Evolutionary conservation across 37 sponge, comb jelly and placozoan species (phyloP).

Genomic region (Cliona cf. orientalis): DNA sequence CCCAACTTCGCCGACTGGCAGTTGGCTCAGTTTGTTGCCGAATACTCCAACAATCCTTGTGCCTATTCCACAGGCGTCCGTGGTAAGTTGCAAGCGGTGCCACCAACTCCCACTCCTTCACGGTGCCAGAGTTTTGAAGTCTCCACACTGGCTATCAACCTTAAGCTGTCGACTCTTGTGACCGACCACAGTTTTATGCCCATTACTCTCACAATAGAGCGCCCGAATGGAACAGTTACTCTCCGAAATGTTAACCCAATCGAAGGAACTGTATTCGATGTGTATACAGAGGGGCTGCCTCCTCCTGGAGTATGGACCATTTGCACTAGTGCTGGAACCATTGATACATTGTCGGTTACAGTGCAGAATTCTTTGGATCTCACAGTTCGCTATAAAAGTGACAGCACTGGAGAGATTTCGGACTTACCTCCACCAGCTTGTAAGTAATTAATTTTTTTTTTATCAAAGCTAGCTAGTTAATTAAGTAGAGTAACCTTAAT

Average conservation of each 20-base stretch:
- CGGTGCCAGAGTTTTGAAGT: slow-evolving; percentile 1
- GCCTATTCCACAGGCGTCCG: neutral
- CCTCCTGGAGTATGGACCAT: slow-evolving; percentile 1
- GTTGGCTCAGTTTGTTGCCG: neutral
- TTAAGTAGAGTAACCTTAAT: no score
- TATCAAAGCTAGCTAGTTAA: no score
- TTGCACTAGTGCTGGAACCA: neutral
- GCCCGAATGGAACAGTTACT: neutral
- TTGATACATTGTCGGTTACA: neutral
- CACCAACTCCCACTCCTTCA: neutral
- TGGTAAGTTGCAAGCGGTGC: neutral
- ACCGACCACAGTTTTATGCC: neutral
- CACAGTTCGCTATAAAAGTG: neutral
- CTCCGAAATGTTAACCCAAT: neutral
- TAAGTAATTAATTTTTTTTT: slow-evolving; percentile 16
- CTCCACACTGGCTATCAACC: neutral
- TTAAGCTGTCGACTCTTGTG: no score
- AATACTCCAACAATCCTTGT: neutral
- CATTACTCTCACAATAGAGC: neutral
- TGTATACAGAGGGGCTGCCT: neutral
- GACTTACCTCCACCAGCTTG: neutral
- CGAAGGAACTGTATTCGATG: neutral
- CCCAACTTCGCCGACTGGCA: neutral
- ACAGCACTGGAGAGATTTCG: neutral
- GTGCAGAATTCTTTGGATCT: neutral